Evolutionary conservation across 2,113 vertebrate species (phyloP).

Genomic region (Caloenas nicobarica): DNA sequence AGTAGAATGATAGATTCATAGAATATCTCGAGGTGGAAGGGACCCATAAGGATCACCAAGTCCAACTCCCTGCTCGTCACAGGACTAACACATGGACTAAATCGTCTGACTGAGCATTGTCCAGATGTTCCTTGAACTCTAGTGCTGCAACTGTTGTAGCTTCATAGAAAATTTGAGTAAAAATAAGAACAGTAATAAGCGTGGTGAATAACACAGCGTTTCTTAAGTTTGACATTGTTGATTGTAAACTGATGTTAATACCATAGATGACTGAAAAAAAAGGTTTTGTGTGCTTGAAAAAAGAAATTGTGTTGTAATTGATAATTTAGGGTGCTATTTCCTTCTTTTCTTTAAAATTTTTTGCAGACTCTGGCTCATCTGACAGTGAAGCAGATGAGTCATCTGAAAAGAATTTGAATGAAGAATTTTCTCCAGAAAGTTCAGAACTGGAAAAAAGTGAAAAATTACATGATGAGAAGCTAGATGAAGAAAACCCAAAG

Average conservation of each 20-base stretch:
- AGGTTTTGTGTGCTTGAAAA: neutral
- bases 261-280: neutral
- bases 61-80: no score
- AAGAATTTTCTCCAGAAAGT: conserved; percentile 72
- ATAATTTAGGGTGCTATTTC: neutral
- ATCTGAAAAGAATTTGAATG: conserved; percentile 81
- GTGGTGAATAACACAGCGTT: neutral
- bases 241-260: neutral
- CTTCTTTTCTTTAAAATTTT: neutral
- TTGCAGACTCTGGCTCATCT: conserved; percentile 80
- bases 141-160: neutral
- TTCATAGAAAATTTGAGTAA: neutral
- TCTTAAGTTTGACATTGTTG: neutral
- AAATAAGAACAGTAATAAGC: neutral
- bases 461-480: conserved; percentile 62
- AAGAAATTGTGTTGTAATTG: neutral
- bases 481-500: conserved; percentile 76
- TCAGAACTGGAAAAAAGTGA: conserved; percentile 74
- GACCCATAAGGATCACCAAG: no score
- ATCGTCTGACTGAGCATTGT: neutral
- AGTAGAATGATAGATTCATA: neutral
- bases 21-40: no score
- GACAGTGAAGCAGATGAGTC: conserved; percentile 81
- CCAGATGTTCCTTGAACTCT: neutral
- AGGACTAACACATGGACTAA: neutral